These are phyloP conservation scores for Plutomurus gul DNA, from an alignment of 1,140 invertebrate genomes.

Conservation along the genomic window DNA sequence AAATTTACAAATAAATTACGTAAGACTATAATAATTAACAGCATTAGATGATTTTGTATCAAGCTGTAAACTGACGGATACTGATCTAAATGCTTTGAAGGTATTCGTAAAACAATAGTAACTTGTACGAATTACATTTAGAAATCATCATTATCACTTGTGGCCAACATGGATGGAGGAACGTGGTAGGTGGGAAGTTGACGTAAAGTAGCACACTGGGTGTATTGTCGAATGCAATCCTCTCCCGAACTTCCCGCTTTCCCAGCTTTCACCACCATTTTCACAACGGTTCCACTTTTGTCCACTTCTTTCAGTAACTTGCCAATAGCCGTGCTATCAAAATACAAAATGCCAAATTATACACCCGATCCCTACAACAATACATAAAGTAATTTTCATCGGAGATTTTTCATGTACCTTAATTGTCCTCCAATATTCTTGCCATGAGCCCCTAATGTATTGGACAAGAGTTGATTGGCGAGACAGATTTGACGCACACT, in stretches of 20 bases:
- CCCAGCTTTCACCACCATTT: neutral
- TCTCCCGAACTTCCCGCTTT: constrained; percentile 21
- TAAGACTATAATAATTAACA: no score
- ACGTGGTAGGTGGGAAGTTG: constrained; percentile 18
- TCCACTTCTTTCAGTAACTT: constrained; percentile 3
- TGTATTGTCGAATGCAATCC: neutral
- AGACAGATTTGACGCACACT: neutral
- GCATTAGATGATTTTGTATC: neutral
- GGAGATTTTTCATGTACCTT: no score
- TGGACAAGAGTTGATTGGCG: neutral
- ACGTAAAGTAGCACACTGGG: neutral
- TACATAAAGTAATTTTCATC: neutral
- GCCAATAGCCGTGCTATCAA: neutral
- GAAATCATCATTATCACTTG: neutral
- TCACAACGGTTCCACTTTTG: neutral
- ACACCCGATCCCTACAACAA: neutral
- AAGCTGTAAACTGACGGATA: no score
- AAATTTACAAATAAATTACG: no score
- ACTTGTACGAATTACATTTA: no score
- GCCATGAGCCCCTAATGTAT: neutral
- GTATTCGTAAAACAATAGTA: no score
- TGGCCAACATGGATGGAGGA: neutral
- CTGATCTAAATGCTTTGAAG: no score
- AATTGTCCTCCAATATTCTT: neutral
- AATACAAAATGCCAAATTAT: neutral